Evolutionary conservation across 2,113 vertebrate genomes (phyloP).

Genomic region (Mobula hypostoma): DNA sequence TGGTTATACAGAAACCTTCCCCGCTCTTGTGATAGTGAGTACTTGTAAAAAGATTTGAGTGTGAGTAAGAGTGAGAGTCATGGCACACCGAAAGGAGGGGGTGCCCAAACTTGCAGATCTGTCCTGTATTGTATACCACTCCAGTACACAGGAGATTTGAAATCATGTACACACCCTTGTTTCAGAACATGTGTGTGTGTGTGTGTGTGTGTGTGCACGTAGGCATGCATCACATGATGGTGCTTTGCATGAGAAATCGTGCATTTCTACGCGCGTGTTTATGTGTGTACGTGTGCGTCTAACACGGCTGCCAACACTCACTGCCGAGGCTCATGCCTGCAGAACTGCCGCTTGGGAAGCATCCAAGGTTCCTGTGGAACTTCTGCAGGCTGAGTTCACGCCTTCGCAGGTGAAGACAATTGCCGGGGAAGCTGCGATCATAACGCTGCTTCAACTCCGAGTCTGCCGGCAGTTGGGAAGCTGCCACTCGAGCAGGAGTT

Average conservation of each 20-base stretch:
- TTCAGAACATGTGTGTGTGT: background rate
- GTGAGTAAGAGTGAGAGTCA: too few relatives aligned
- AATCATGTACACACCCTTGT: too few relatives aligned
- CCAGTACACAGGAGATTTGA: too few relatives aligned
- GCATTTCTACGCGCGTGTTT: background rate
- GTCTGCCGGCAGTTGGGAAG: background rate
- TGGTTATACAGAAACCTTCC: too few relatives aligned
- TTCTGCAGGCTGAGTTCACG: background rate
- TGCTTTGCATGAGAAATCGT: background rate
- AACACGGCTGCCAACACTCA: background rate
- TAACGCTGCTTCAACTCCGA: background rate
- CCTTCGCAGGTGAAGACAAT: background rate
- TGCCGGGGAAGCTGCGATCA: background rate
- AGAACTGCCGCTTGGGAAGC: background rate
- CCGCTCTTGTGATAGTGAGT: too few relatives aligned
- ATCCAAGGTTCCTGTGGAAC: background rate
- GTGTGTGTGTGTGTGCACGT: background rate
- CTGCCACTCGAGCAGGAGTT: background rate
- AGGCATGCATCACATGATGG: background rate
- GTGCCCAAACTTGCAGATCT: too few relatives aligned
- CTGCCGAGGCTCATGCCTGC: background rate
- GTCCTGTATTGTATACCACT: too few relatives aligned
- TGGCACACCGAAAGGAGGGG: too few relatives aligned
- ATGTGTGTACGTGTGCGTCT: background rate
- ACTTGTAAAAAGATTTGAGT: too few relatives aligned